Conservation (phyloP, 2,113 vertebrate genomes). For the Lycaon pictus region DNA sequence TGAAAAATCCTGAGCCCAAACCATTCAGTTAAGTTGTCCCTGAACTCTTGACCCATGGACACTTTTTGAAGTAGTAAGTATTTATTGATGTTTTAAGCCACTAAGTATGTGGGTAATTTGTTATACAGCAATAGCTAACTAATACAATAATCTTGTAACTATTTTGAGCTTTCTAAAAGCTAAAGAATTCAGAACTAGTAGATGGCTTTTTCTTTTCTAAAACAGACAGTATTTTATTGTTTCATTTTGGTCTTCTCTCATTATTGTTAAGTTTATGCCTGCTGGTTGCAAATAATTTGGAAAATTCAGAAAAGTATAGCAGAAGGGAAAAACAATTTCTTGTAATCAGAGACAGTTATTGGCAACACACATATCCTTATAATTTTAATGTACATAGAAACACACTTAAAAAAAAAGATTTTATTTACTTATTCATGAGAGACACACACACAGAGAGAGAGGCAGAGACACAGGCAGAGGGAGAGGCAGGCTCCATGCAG, state of each 20-base stretch:
- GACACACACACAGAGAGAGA: too few relatives aligned
- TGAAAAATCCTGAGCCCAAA: neutral
- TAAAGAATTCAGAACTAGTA: neutral
- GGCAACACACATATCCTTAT: neutral
- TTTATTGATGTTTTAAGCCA: neutral
- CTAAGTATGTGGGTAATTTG: neutral
- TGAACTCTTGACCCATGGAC: neutral
- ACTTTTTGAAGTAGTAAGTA: neutral
- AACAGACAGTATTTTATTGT: neutral
- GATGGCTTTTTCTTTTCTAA: neutral
- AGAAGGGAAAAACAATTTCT: neutral
- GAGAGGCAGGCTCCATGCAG: too few relatives aligned
- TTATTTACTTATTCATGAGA: too few relatives aligned
- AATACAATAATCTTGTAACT: neutral
- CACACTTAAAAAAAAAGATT: too few relatives aligned
- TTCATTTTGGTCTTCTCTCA: neutral
- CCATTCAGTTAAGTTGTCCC: neutral
- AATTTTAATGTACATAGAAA: neutral
- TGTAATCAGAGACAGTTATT: neutral
- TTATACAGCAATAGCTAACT: neutral
- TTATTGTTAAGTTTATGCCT: neutral
- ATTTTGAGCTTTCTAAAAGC: neutral
- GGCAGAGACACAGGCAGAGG: too few relatives aligned
- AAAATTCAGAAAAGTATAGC: neutral
- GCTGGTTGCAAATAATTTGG: neutral